Conservation (phyloP, 2,797 vertebrate species). For the Hemitrygon akajei region DNA sequence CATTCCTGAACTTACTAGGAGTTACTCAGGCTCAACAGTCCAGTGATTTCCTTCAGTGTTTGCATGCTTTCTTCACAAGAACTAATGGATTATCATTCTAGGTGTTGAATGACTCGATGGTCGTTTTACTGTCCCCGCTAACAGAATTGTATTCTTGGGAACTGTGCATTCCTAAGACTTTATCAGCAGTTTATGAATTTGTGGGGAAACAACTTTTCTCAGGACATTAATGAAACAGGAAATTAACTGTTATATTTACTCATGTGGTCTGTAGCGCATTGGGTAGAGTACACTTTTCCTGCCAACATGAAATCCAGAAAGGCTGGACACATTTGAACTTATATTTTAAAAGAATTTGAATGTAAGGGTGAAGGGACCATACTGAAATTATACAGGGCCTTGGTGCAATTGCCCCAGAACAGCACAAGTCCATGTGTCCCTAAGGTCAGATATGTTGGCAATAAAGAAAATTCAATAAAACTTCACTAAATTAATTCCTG, state of each 20-base stretch:
- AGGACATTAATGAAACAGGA: background rate
- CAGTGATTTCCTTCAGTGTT: background rate
- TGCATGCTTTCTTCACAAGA: background rate
- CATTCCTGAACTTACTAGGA: background rate
- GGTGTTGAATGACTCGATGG: background rate
- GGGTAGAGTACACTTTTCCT: background rate
- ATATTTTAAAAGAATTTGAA: too few species aligned
- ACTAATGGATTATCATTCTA: background rate
- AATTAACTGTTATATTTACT: background rate
- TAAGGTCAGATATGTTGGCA: too few species aligned
- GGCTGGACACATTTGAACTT: too few species aligned
- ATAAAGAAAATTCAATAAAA: too few species aligned
- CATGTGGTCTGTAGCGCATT: too few species aligned
- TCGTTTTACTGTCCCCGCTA: background rate
- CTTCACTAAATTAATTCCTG: too few species aligned
- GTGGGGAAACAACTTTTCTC: background rate
- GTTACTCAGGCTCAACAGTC: background rate
- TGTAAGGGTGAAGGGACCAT: too few species aligned
- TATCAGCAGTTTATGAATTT: too few species aligned
- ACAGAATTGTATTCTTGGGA: background rate
- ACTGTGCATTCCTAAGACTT: background rate
- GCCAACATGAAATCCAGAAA: too few species aligned
- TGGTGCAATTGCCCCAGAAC: too few species aligned
- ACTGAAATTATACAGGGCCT: too few species aligned
- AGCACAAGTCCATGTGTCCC: too few species aligned